These are phyloP conservation scores for Bufo gargarizans DNA, from an alignment of 2,113 vertebrate genomes.

Conservation along the genomic window DNA sequence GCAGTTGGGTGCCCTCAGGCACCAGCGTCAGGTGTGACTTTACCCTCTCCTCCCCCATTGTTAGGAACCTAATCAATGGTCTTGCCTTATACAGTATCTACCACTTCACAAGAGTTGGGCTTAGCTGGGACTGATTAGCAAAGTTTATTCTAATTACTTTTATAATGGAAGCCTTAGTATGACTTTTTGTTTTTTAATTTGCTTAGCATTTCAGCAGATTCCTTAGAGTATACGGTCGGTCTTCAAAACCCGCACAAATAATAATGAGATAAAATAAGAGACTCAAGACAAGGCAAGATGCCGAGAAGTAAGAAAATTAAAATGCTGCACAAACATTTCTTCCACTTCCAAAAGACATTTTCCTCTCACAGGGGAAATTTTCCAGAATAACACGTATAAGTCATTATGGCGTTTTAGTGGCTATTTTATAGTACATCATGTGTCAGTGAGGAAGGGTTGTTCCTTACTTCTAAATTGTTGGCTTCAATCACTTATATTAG, in stretches of 20 bases:
- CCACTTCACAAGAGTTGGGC: too few relatives aligned
- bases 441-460: constrained; percentile 28
- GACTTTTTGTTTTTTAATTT: constrained; percentile 17
- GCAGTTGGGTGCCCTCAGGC: too few relatives aligned
- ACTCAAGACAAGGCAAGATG: background rate
- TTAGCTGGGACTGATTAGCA: background rate
- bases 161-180: background rate
- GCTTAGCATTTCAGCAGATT: background rate
- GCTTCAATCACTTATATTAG: constrained; percentile 42
- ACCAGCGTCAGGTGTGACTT: background rate
- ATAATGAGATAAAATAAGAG: constrained; percentile 34
- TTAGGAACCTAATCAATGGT: too few relatives aligned
- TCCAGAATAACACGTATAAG: constrained; percentile 41
- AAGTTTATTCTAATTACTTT: constrained; percentile 1
- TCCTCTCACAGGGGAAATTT: constrained; percentile 30
- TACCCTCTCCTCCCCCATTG: too few relatives aligned
- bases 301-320: background rate
- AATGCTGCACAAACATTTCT: constrained; percentile 27
- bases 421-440: constrained; percentile 42
- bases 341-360: constrained; percentile 21
- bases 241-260: background rate
- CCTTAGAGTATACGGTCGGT: background rate
- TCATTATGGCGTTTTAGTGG: constrained; percentile 36
- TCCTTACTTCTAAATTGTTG: constrained; percentile 31
- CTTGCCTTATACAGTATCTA: background rate